A percentile compares a stretch with the other conserved stretches of the same genome.
These are phyloP conservation scores for Phyllopteryx taeniolatus DNA, from an alignment of 2,113 vertebrate species.

Conservation along the genomic window DNA sequence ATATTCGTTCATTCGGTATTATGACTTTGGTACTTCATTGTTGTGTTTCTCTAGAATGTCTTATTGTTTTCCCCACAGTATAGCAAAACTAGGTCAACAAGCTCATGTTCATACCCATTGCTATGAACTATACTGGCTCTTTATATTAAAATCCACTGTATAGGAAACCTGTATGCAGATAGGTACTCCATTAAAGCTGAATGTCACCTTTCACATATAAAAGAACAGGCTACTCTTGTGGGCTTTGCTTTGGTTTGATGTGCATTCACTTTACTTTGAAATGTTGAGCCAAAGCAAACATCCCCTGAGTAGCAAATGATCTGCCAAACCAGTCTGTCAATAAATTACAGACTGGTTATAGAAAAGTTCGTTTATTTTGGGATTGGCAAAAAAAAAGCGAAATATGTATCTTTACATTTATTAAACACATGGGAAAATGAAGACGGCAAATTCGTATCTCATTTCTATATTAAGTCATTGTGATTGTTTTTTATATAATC, in stretches of 20 bases:
- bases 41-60: background rate
- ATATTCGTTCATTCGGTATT: background rate
- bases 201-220: background rate
- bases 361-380: no score
- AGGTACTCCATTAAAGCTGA: background rate
- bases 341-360: no score
- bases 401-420: no score
- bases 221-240: slow-evolving; percentile 4
- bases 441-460: background rate
- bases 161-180: background rate
- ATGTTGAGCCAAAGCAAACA: background rate
- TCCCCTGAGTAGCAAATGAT: background rate
- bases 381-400: no score
- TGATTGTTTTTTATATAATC: no score
- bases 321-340: no score
- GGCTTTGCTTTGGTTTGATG: slow-evolving; percentile 33
- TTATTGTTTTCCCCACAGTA: no score
- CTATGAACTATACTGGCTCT: no score
- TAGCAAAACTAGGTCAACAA: no score
- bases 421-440: background rate
- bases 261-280: background rate
- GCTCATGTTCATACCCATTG: no score
- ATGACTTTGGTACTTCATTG: background rate
- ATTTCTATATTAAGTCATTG: background rate
- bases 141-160: no score